phyloP scores from a whole-genome alignment of 2,888 invertebrate genomes.

The Bruchidius siliquastri region DNA sequence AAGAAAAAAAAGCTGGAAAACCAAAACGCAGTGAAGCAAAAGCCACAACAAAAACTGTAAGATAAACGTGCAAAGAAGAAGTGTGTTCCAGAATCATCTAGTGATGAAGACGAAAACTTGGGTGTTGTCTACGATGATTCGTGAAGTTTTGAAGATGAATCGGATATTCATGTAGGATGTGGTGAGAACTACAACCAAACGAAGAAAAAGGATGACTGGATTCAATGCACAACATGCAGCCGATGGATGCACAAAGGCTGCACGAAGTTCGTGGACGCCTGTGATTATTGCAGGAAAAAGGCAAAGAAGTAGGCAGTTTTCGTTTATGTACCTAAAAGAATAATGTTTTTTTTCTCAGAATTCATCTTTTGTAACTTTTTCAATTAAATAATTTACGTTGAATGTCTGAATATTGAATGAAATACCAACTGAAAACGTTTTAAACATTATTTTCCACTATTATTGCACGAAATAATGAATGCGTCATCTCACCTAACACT shows the following conservation, averaged over 20 bases:
- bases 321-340: too few species aligned
- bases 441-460: not conserved
- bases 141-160: too few species aligned
- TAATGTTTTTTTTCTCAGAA: too few species aligned
- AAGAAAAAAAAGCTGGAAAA: too few species aligned
- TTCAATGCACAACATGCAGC: slow-evolving; percentile 16
- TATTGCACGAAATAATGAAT: not conserved
- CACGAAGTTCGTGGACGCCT: slow-evolving; percentile 15
- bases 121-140: too few species aligned
- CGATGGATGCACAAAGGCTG: slow-evolving; percentile 22
- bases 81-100: too few species aligned
- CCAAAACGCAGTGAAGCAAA: too few species aligned
- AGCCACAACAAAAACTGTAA: too few species aligned
- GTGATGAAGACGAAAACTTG: not conserved
- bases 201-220: slow-evolving; percentile 19
- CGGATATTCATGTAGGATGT: slow-evolving; percentile 17
- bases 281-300: slow-evolving; percentile 12
- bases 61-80: too few species aligned
- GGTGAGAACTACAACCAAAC: slow-evolving; percentile 18
- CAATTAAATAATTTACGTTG: too few species aligned
- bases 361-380: too few species aligned
- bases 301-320: too few species aligned
- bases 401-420: not conserved
- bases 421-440: not conserved
- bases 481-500: not conserved